Conservation (phyloP, 1,140 invertebrate genomes). For the Oreohelix idahoensis region DNA sequence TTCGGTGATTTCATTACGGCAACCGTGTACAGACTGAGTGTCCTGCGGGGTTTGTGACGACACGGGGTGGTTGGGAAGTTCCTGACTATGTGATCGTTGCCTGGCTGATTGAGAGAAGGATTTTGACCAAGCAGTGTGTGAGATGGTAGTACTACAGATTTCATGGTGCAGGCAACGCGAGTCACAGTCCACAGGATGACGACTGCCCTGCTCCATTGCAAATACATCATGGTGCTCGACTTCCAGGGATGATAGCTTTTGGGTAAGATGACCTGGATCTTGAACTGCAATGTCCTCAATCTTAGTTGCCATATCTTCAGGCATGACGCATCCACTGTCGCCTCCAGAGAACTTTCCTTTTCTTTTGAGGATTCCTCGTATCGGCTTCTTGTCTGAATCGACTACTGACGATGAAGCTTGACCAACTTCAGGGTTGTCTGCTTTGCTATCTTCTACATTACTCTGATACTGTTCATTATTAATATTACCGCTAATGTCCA, state of each 20-base stretch:
- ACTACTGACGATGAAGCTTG: constrained; percentile 40
- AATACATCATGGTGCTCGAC: not conserved
- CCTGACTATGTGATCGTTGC: no score
- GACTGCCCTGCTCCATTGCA: not conserved
- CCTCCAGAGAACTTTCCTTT: constrained; percentile 65
- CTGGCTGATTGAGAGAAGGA: no score
- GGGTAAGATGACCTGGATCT: not conserved
- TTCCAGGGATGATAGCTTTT: not conserved
- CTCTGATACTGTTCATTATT: not conserved
- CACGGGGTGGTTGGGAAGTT: no score
- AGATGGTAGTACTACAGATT: not conserved
- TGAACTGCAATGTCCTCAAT: not conserved
- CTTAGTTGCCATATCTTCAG: constrained; percentile 43
- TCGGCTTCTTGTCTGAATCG: constrained; percentile 64
- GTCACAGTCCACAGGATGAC: not conserved
- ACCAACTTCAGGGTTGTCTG: not conserved
- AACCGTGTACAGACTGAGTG: no score
- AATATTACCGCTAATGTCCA: not conserved
- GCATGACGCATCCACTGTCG: constrained; percentile 62
- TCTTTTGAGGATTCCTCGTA: constrained; percentile 66
- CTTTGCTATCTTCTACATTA: not conserved
- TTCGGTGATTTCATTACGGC: no score
- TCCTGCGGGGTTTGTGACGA: no score
- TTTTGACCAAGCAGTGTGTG: not conserved
- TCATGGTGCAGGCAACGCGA: not conserved